Evolutionary conservation across 2,797 vertebrate genomes (phyloP).

Genomic region (Enoplosus armatus): DNA sequence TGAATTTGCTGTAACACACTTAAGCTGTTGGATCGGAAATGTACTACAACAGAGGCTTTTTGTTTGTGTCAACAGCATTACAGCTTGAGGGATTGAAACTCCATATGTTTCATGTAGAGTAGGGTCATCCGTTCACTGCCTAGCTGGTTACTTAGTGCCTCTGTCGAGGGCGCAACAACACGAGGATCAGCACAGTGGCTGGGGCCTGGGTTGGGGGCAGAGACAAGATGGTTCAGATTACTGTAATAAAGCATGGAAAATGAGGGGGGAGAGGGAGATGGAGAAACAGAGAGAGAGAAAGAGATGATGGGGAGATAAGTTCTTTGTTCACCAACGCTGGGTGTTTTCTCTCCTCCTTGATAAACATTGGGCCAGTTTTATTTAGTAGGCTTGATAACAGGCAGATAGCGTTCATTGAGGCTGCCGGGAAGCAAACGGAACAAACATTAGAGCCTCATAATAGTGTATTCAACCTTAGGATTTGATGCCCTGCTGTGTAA

Average conservation of each 20-base stretch:
- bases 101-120: conserved; percentile 41
- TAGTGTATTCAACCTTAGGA: conserved; percentile 44
- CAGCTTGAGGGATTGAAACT: conserved; percentile 45
- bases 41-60: conserved; percentile 40
- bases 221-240: conserved; percentile 79
- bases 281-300: conserved; percentile 35
- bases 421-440: conserved; percentile 65
- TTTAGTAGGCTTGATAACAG: conserved; percentile 74
- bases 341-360: conserved; percentile 74
- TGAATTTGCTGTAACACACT: conserved; percentile 44
- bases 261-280: conserved; percentile 47
- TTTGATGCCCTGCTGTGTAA: conserved; percentile 40
- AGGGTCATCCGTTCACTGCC: conserved; percentile 19
- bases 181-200: conserved; percentile 36
- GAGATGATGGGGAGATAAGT: conserved; percentile 72
- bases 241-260: conserved; percentile 80
- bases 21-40: conserved; percentile 36
- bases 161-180: conserved; percentile 39
- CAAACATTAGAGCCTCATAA: conserved; percentile 65
- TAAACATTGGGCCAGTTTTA: conserved; percentile 77
- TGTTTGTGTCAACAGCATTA: conserved; percentile 44
- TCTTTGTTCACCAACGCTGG: conserved; percentile 69
- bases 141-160: conserved; percentile 40
- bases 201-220: conserved; percentile 36
- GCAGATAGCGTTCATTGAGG: conserved; percentile 60